phyloP scores from a whole-genome alignment of 2,888 invertebrate genomes.

The Drosophila tripunctata region DNA sequence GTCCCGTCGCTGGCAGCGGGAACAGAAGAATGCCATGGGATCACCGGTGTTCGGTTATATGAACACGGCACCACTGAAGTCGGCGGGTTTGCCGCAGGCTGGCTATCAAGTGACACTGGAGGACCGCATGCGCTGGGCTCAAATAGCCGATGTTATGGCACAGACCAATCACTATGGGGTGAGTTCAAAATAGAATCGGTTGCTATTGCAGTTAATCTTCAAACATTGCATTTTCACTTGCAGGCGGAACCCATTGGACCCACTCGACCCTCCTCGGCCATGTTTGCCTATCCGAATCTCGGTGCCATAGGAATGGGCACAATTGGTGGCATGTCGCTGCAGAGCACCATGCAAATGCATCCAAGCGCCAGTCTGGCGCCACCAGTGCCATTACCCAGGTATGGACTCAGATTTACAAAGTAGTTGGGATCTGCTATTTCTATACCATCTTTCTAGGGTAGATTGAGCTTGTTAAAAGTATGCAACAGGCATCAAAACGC shows the following conservation, averaged over 20 bases:
- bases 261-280: slow-evolving; percentile 92
- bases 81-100: slow-evolving; percentile 86
- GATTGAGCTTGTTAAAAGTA: no score
- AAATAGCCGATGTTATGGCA: slow-evolving; percentile 94
- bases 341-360: slow-evolving; percentile 83
- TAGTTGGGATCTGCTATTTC: no score
- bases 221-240: not conserved
- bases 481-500: no score
- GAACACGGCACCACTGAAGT: slow-evolving; percentile 90
- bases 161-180: slow-evolving; percentile 94
- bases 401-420: slow-evolving; percentile 44
- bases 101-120: slow-evolving; percentile 91
- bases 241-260: slow-evolving; percentile 90
- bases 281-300: slow-evolving; percentile 92
- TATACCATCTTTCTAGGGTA: no score
- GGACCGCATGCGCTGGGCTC: slow-evolving; percentile 94
- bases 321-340: slow-evolving; percentile 85
- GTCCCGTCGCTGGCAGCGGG: slow-evolving; percentile 96
- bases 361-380: slow-evolving; percentile 85
- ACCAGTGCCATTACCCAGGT: slow-evolving; percentile 91
- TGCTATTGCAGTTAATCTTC: not conserved
- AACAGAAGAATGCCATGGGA: slow-evolving; percentile 91
- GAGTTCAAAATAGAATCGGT: slow-evolving; percentile 79
- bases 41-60: slow-evolving; percentile 95
- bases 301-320: slow-evolving; percentile 82